A percentile compares a stretch with the other conserved stretches of the same genome.
Evolutionary conservation across 2,113 vertebrate genomes (phyloP).

Genomic region (Malurus cyaneus): DNA sequence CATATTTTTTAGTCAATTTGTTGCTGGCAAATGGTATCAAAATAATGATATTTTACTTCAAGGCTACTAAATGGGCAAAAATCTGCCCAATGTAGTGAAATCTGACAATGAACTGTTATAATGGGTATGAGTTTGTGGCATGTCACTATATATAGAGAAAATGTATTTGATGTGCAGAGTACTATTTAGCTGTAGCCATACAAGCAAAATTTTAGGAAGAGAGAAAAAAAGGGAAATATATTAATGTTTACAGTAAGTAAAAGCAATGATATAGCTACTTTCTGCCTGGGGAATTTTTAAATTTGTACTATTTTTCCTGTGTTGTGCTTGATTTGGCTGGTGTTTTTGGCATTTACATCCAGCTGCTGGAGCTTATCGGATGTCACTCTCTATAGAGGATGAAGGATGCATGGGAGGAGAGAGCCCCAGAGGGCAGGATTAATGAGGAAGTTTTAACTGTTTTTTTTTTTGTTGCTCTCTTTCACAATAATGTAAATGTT

Average conservation of each 20-base stretch:
- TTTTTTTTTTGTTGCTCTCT: neutral
- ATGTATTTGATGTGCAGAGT: neutral
- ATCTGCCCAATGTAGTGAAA: neutral
- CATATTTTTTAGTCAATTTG: neutral
- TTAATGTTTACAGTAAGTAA: neutral
- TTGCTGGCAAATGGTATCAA: neutral
- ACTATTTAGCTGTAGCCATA: neutral
- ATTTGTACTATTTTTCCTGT: neutral
- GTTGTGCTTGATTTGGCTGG: neutral
- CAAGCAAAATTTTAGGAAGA: neutral
- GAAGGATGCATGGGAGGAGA: neutral
- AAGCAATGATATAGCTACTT: neutral
- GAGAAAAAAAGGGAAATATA: neutral
- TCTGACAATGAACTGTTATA: neutral
- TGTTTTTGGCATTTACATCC: neutral
- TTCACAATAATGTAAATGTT: neutral
- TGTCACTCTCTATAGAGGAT: neutral
- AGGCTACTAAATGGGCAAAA: neutral
- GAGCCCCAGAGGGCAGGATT: neutral
- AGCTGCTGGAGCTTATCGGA: neutral
- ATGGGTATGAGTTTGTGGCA: neutral
- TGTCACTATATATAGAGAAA: neutral
- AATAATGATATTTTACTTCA: neutral
- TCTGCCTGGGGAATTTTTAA: neutral
- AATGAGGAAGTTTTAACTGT: neutral